Percentiles rank a stretch among this genome's conserved stretches.
These are phyloP conservation scores for Hozukius guyotensis DNA, from an alignment of 2,797 vertebrate species.

Conservation along the genomic window DNA sequence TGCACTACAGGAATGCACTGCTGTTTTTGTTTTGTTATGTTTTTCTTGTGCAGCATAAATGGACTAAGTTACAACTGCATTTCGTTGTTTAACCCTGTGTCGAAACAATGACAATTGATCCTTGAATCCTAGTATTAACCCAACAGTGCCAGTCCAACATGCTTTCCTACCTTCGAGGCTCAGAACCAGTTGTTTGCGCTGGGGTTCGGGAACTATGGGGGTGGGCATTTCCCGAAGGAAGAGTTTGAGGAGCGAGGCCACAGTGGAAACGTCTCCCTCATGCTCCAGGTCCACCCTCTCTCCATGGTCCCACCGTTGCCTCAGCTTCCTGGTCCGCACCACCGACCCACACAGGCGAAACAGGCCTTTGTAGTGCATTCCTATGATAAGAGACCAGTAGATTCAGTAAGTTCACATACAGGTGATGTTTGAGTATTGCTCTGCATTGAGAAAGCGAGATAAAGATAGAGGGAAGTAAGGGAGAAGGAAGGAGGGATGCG, in stretches of 20 bases:
- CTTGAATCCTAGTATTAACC: not conserved
- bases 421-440: not conserved
- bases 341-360: slow-evolving; percentile 85
- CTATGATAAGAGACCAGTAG: slow-evolving; percentile 36
- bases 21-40: no score
- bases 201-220: slow-evolving; percentile 81
- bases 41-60: no score
- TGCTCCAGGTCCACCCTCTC: slow-evolving; percentile 78
- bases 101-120: no score
- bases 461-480: not conserved
- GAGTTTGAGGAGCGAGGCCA: slow-evolving; percentile 87
- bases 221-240: slow-evolving; percentile 87
- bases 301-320: slow-evolving; percentile 81
- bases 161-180: slow-evolving; percentile 78
- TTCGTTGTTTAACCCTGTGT: no score
- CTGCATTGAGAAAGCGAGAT: not conserved
- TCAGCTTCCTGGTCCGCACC: slow-evolving; percentile 78
- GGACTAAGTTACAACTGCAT: no score
- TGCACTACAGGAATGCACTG: no score
- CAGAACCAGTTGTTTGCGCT: slow-evolving; percentile 71
- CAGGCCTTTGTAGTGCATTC: slow-evolving; percentile 81
- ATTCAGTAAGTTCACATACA: not conserved
- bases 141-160: not conserved
- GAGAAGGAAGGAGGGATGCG: not conserved
- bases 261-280: slow-evolving; percentile 81